Base-by-base conservation (phyloP, 1,140 invertebrate genomes). In the Tigriopus japonicus region DNA sequence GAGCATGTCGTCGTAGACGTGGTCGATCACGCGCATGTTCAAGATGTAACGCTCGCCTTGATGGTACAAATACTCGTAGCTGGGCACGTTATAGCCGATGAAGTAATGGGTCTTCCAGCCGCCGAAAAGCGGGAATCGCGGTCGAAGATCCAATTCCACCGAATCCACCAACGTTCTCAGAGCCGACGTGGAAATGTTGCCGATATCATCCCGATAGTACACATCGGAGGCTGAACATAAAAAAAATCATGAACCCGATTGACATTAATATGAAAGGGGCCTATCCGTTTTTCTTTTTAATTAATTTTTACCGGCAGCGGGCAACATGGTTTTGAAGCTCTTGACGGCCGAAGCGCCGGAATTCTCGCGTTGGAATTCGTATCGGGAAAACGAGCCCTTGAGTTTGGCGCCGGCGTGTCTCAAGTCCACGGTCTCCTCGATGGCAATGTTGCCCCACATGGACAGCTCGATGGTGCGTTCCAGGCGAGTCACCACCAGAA, bases 101-200 rank as follows among this genome's bases (percentile, higher is more conserved):
- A 83, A 85, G 71, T 99, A 98, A 67, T 92, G 86, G 2, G 93
- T 98, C 71, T 90, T 92, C 95, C 95, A 98, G 2, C 96, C 95
- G 55, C 96, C 96, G 75, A 98, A 98, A 0, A 99, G 73, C 19
- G 96, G 96, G 71, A 97, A 99, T 65, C 95, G 75, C 1, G 96
- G 95, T 51, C 89, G 76, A 1, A 99, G 73, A 67, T 97, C 94
- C 1, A 98, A 71, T 69, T 98, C 93, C 15, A 98, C 88, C 41
- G 87, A 85, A 70, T 97, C 91, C 65, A 86, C 84, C 65, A 84
- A 78, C 13, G 86, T 69, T 65, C 83, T 78, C 71, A 98, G 84
- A 69, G 92, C 85, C 0, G 92, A 97, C 6, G 95, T 99, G 1
- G 93, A 98, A 69, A 99, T 98, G 71, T 99, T 99, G 23, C 96